Base-by-base conservation (phyloP, 2,888 invertebrate genomes). In the Lasiommata megera region DNA sequence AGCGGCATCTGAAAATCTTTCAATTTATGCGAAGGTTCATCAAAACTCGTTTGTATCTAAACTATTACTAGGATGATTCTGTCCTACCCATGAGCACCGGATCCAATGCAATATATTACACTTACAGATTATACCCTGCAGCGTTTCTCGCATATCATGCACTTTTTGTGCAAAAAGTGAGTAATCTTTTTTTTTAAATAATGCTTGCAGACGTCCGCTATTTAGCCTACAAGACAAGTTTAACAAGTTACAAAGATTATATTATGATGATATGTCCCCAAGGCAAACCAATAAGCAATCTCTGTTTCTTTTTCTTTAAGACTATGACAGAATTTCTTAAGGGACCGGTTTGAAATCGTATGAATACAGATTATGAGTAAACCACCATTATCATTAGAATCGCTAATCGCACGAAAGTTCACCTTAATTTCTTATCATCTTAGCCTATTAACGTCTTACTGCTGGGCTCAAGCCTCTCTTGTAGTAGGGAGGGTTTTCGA, bases 101-200 rank as follows among this genome's bases (percentile, higher is more conserved):
- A 48, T 48, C 48, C 37, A 37, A 37, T 37, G 12, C 37, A 48
- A 48, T 48, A 37, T 48, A 48, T 48, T 48, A 17, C 36, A 48
- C 48, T 23, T 37, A 48, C 23, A n/a, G 48, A 48, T 48, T 37
- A 48, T 12, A 37, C 48, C 48, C 48, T 18, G 48, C 36, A 14
- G 48, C 48, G 37, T 36, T 14, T 37, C 36, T 48, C 12, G 48
- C 48, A 23, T 37, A 48, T 48, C 37, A 48, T n/a, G 18, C 36
- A 23, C 18, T 48, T 48, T 48, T 48, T 48, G 23, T 48, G 36
- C 18, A 37, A 12, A 17, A 37, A 48, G 3, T 48, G 37, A n/a
- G 34, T 29, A 37, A 18, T 9, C 23, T 48, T 37, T 48, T 18
- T 48, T 12, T 48, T 11, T 11, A 11, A 48, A 48, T 23, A 37